phyloP scores from a whole-genome alignment of 2,113 vertebrate genomes.

The Coptodon rendalli region DNA sequence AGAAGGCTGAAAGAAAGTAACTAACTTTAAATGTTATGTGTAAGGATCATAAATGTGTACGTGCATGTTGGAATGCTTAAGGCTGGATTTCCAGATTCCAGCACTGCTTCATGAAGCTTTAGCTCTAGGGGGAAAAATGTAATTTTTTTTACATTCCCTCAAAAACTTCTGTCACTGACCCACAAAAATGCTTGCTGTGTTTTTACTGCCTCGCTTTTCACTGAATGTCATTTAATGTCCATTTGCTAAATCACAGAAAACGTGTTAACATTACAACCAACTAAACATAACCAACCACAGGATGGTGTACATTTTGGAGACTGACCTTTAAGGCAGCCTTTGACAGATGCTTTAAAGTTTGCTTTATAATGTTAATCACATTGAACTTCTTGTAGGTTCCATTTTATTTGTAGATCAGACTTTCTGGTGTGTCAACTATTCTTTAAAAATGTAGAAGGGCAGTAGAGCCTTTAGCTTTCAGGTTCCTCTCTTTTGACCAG shows the following conservation, averaged over 20 bases:
- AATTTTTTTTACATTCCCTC: background rate
- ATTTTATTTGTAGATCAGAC: background rate
- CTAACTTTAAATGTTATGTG: background rate
- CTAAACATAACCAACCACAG: background rate
- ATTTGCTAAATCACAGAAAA: background rate
- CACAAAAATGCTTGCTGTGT: background rate
- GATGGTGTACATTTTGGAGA: background rate
- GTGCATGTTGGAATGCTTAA: conserved; percentile 28
- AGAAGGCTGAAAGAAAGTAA: background rate
- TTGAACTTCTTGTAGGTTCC: background rate
- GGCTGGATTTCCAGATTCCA: conserved; percentile 56
- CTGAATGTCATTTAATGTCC: background rate
- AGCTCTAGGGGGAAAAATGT: background rate
- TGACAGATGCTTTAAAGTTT: background rate
- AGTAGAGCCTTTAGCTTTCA: background rate
- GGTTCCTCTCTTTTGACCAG: background rate
- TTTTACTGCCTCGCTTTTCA: background rate
- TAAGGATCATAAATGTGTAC: conserved; percentile 23
- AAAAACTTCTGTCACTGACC: background rate
- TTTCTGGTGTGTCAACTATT: background rate
- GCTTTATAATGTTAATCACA: background rate
- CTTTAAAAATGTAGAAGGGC: background rate
- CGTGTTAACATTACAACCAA: background rate
- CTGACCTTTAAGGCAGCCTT: background rate
- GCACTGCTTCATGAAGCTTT: conserved; percentile 34